Evolutionary conservation across 2,797 vertebrate species (phyloP), one percentile per base, ranked within the genome.

Genomic region (Crax fasciolata): DNA sequence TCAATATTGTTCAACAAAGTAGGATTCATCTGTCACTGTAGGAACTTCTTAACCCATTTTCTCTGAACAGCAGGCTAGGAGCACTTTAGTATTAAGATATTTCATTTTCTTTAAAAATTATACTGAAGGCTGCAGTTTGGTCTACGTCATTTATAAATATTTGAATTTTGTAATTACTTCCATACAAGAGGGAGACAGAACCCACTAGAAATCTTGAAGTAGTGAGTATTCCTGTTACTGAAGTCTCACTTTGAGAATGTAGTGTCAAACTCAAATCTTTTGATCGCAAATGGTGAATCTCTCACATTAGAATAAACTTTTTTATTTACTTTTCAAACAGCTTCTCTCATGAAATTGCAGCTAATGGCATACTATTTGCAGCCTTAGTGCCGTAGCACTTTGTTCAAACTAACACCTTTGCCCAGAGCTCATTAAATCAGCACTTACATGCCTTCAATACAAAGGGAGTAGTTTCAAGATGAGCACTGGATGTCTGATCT

Each of bases 1-100:
- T 92, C 93, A 96, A 96, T 96, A 96, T 91, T 92, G 79, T 92
- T 94, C 58, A 89, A 84, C 94, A 96, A 93, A 91, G 87, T 65
- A 89, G 76, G 92, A 95, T 81, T 94, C 95, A 87, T 88, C 93
- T 94, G 94, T 75, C 93, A 58, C 87, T 65, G 87, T 94, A 92
- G 95, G 94, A 94, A 84, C 82, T 89, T 93, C 84, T 96, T 87
- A 91, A 84, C 67, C 76, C 73, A 84, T 95, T 96, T 96, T 95
- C 79, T 94, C 55, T 1, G 5, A 96, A 93, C 89, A 95, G 89
- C 89, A 94, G 93, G 92, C 46, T 75, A 65, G 54, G 21, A 87
- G 11, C 49, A 77, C 43, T 82, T 79, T 58, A 65, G 38, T 75
- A 85, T 92, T 80, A 83, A 93, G 81, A 83, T 89, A 87, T 62